A percentile compares a stretch with the other conserved stretches of the same genome.
Evolutionary conservation across 2,888 invertebrate genomes (phyloP).

Genomic region (Phengaris alcon): DNA sequence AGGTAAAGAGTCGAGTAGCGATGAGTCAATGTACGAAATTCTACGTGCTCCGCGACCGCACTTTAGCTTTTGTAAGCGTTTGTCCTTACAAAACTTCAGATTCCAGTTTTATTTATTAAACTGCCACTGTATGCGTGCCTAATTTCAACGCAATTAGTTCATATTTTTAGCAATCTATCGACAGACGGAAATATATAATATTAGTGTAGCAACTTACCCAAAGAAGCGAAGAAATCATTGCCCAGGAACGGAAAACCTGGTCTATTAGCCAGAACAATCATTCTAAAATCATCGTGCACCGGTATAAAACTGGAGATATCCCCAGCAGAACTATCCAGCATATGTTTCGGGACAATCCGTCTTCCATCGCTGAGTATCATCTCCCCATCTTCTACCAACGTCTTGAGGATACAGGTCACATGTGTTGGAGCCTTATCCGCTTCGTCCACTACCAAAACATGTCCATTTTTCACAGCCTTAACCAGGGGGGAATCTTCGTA

Average conservation of each 20-base stretch:
- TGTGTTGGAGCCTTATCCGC: slow-evolving; percentile 99
- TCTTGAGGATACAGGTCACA: slow-evolving; percentile 97
- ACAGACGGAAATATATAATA: too few relatives aligned
- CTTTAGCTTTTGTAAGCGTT: too few relatives aligned
- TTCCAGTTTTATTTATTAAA: too few relatives aligned
- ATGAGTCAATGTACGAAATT: too few relatives aligned
- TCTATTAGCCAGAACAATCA: slow-evolving; percentile 96
- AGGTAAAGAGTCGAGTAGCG: too few relatives aligned
- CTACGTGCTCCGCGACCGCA: too few relatives aligned
- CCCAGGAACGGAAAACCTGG: slow-evolving; percentile 99
- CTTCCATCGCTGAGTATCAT: slow-evolving; percentile 97
- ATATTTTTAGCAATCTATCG: too few relatives aligned
- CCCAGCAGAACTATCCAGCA: slow-evolving; percentile 64
- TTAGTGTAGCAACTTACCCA: slow-evolving; percentile 75
- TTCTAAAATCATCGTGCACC: slow-evolving; percentile 94
- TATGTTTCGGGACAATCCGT: slow-evolving; percentile 84
- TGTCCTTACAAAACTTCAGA: too few relatives aligned
- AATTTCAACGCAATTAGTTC: too few relatives aligned
- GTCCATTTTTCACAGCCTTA: slow-evolving; percentile 92
- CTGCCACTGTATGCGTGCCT: too few relatives aligned
- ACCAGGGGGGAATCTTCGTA: slow-evolving; percentile 97
- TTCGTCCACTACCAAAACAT: slow-evolving; percentile 96
- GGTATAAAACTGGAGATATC: slow-evolving; percentile 81
- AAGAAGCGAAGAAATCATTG: slow-evolving; percentile 94
- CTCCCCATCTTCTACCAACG: slow-evolving; percentile 95